These are phyloP conservation scores for Chrysodeixis includens DNA, from an alignment of 2,888 invertebrate species.

Conservation along the genomic window DNA sequence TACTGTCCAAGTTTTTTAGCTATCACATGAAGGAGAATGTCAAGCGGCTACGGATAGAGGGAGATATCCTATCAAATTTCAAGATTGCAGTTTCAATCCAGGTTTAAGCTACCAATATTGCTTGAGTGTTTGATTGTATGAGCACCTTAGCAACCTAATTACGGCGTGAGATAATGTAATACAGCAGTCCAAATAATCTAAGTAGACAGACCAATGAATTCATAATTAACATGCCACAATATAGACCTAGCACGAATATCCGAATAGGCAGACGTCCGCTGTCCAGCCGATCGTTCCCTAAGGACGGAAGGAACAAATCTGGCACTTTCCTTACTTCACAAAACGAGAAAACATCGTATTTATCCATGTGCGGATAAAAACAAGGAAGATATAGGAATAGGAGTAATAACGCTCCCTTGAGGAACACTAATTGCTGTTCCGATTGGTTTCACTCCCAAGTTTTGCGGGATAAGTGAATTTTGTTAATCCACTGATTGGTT, in stretches of 20 bases:
- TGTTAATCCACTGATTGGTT: slow-evolving; percentile 38
- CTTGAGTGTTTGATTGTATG: not conserved
- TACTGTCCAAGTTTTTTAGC: not conserved
- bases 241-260: slow-evolving; percentile 35
- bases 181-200: slow-evolving; percentile 24
- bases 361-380: slow-evolving; percentile 30
- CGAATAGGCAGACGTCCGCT: slow-evolving; percentile 37
- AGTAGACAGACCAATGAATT: slow-evolving; percentile 39
- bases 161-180: not conserved
- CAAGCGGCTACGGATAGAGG: slow-evolving; percentile 4
- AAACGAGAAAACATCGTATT: slow-evolving; percentile 33
- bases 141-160: slow-evolving; percentile 1
- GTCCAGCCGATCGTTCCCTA: slow-evolving; percentile 9
- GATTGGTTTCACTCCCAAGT: slow-evolving; percentile 32
- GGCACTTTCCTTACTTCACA: slow-evolving; percentile 32
- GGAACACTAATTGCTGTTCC: slow-evolving; percentile 43
- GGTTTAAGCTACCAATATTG: not conserved
- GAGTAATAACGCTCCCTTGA: slow-evolving; percentile 28
- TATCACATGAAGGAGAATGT: slow-evolving; percentile 1
- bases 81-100: not conserved
- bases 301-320: slow-evolving; percentile 26
- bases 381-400: too few relatives aligned
- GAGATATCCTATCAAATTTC: not conserved
- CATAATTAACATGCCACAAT: slow-evolving; percentile 39
- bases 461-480: slow-evolving; percentile 43